Evolutionary conservation across 2,888 invertebrate species (phyloP).

Genomic region (Cerceris ruficornis): DNA sequence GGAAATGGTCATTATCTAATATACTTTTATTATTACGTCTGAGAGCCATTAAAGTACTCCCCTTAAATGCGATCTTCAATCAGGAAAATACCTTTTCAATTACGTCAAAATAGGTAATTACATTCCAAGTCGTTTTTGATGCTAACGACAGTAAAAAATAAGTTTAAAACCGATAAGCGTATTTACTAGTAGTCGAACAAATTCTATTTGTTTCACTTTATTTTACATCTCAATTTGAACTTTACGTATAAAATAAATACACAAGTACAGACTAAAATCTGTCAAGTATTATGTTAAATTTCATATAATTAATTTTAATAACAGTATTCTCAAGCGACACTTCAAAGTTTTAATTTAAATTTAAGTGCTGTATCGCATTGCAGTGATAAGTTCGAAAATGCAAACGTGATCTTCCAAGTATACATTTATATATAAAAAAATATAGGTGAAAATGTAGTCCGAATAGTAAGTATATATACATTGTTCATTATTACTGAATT

Average conservation of each 20-base stretch:
- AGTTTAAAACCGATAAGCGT: not conserved
- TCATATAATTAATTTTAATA: not conserved
- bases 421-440: too few relatives aligned
- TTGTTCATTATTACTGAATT: too few relatives aligned
- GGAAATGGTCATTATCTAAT: constrained; percentile 78
- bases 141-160: not conserved
- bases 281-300: not conserved
- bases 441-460: too few relatives aligned
- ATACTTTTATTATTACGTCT: constrained; percentile 75
- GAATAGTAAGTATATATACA: too few relatives aligned
- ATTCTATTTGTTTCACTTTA: not conserved
- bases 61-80: constrained; percentile 28
- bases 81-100: constrained; percentile 29
- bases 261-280: not conserved
- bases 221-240: not conserved
- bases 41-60: constrained; percentile 68
- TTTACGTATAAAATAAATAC: not conserved
- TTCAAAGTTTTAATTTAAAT: not conserved
- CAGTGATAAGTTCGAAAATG: not conserved
- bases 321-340: not conserved
- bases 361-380: not conserved
- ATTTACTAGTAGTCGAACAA: too few relatives aligned
- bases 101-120: constrained; percentile 15
- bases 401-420: not conserved
- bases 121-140: not conserved